These are phyloP conservation scores for Melanotaenia maccullochi DNA, from an alignment of 2,797 vertebrate species.

Conservation along the genomic window DNA sequence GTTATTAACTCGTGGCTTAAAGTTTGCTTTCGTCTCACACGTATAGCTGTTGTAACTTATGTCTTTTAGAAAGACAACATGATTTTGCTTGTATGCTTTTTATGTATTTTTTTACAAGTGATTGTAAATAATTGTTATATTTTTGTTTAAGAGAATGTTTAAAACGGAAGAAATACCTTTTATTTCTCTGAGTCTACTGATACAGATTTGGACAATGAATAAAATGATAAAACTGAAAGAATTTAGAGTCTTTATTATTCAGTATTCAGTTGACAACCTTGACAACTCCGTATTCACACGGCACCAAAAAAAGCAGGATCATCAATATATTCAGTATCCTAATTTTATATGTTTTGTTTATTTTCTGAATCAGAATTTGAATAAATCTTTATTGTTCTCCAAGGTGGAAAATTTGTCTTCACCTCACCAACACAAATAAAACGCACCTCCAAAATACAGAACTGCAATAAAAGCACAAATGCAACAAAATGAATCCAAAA, in stretches of 20 bases:
- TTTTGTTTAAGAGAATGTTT: slow-evolving; percentile 97
- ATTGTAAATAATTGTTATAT: slow-evolving; percentile 98
- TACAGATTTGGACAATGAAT: slow-evolving; percentile 90
- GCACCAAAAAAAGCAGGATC: background rate
- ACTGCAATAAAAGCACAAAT: background rate
- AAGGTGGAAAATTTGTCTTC: background rate
- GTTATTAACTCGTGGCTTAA: slow-evolving; percentile 87
- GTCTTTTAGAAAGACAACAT: slow-evolving; percentile 98
- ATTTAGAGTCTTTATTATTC: slow-evolving; percentile 24
- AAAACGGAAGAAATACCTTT: slow-evolving; percentile 83
- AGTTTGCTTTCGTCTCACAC: slow-evolving; percentile 83
- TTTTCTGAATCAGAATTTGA: background rate
- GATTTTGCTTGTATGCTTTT: slow-evolving; percentile 91
- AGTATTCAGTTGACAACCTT: too few species aligned
- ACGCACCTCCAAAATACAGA: too few species aligned
- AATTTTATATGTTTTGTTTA: background rate
- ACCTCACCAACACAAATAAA: background rate
- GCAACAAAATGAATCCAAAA: too few species aligned
- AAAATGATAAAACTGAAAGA: slow-evolving; percentile 68
- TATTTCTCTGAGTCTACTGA: slow-evolving; percentile 90
- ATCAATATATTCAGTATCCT: background rate
- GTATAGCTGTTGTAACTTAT: slow-evolving; percentile 93
- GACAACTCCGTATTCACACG: background rate
- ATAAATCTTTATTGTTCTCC: too few species aligned
- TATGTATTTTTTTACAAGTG: slow-evolving; percentile 95